Conservation (phyloP, 2,888 invertebrate species). For the Disparrhopalites patrizii region DNA sequence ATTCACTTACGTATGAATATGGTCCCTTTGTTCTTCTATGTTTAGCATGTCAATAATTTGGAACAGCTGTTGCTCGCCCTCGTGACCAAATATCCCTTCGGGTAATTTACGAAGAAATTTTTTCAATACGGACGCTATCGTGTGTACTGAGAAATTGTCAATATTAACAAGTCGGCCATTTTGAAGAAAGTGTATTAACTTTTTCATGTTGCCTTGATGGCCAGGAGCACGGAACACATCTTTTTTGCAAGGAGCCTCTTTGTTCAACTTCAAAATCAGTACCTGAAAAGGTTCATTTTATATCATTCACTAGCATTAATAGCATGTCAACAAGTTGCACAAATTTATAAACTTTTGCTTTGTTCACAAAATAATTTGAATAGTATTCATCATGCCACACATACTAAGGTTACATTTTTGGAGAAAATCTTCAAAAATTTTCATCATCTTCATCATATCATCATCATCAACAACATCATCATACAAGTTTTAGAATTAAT, state of each 20-base stretch:
- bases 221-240: slow-evolving; percentile 95
- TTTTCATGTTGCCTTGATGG: slow-evolving; percentile 91
- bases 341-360: neutral
- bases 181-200: slow-evolving; percentile 83
- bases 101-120: slow-evolving; percentile 96
- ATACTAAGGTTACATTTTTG: neutral
- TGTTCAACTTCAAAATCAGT: slow-evolving; percentile 85
- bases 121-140: slow-evolving; percentile 96
- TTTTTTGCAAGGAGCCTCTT: slow-evolving; percentile 87
- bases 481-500: no score
- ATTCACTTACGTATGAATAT: slow-evolving; percentile 76
- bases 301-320: neutral
- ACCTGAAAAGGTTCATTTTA: slow-evolving; percentile 58
- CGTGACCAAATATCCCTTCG: slow-evolving; percentile 90
- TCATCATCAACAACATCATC: no score
- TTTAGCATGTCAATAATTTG: slow-evolving; percentile 66
- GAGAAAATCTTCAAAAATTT: no score
- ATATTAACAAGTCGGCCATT: slow-evolving; percentile 85
- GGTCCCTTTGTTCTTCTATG: slow-evolving; percentile 70
- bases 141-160: slow-evolving; percentile 93
- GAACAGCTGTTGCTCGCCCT: slow-evolving; percentile 85
- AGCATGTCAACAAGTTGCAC: neutral
- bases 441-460: no score
- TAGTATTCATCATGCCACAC: neutral
- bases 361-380: neutral